Evolutionary conservation across 2,888 invertebrate species (phyloP).

Genomic region (Gari tellinella): DNA sequence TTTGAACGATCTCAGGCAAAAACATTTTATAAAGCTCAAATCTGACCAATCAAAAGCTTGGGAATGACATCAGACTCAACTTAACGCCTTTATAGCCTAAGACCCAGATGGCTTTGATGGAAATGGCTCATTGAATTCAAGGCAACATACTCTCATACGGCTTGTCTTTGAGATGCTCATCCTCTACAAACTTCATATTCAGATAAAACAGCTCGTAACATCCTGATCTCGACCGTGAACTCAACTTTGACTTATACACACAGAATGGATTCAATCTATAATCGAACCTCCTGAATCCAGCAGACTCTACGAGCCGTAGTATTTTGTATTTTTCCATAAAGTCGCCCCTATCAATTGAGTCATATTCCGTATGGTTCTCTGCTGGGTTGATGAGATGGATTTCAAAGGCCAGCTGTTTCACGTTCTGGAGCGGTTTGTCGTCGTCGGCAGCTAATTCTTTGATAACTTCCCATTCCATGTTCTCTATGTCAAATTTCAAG

Average conservation of each 20-base stretch:
- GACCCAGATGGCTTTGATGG: too few species aligned
- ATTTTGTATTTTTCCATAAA: conserved; percentile 70
- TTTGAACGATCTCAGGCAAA: too few species aligned
- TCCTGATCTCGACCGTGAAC: conserved; percentile 58
- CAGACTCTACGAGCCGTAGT: conserved; percentile 63
- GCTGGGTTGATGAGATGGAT: conserved; percentile 69
- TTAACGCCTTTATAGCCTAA: too few species aligned
- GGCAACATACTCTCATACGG: too few species aligned
- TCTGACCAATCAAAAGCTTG: too few species aligned
- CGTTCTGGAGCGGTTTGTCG: conserved; percentile 67
- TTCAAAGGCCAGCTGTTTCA: conserved; percentile 79
- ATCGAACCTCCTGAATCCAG: conserved; percentile 74
- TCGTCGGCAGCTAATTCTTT: conserved; percentile 45
- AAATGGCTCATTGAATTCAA: too few species aligned
- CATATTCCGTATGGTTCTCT: conserved; percentile 42
- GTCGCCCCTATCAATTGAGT: conserved; percentile 57
- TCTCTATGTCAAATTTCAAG: conserved; percentile 84
- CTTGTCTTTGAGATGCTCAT: conserved; percentile 36
- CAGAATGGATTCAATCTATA: conserved; percentile 76
- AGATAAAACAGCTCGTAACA: conserved; percentile 78
- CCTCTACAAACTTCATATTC: conserved; percentile 70
- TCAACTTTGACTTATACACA: conserved; percentile 60
- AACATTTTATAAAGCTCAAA: too few species aligned
- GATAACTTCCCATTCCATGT: conserved; percentile 81
- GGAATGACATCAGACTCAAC: too few species aligned